A percentile compares a stretch with the other conserved stretches of the same genome.
Evolutionary conservation across 1,140 invertebrate genomes (phyloP).

Genomic region (Drosophila suzukii): DNA sequence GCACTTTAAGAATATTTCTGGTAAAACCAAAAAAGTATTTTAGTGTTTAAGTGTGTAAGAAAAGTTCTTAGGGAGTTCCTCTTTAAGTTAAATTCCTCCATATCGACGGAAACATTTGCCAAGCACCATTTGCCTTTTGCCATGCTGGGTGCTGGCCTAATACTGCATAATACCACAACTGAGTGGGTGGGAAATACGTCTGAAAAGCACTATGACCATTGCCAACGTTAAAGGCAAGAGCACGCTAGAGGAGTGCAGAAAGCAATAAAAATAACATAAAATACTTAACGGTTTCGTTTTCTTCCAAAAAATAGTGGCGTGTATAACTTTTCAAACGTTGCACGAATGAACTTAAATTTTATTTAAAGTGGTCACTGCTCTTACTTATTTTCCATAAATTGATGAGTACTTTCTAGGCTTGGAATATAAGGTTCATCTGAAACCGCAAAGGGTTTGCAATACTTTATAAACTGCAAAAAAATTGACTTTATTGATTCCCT

Average conservation of each 20-base stretch:
- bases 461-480: neutral
- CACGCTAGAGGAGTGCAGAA: constrained; percentile 10
- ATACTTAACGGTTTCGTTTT: neutral
- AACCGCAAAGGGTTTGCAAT: neutral
- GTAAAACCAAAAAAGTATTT: too few relatives aligned
- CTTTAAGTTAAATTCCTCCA: neutral
- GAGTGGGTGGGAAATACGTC: constrained; percentile 23
- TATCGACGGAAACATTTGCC: constrained; percentile 28
- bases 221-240: constrained; percentile 22
- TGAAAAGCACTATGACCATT: constrained; percentile 10
- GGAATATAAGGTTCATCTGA: too few relatives aligned
- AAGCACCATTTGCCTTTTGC: constrained; percentile 30
- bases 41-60: neutral
- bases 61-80: neutral
- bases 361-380: too few relatives aligned
- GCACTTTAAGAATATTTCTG: too few relatives aligned
- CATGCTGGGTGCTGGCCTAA: neutral
- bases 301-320: neutral
- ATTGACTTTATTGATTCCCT: neutral
- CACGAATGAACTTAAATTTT: too few relatives aligned
- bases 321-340: neutral
- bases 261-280: neutral
- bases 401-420: too few relatives aligned
- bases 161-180: neutral
- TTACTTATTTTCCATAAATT: too few relatives aligned